These are phyloP conservation scores for Cepaea nemoralis DNA, from an alignment of 1,140 invertebrate genomes.

Conservation along the genomic window DNA sequence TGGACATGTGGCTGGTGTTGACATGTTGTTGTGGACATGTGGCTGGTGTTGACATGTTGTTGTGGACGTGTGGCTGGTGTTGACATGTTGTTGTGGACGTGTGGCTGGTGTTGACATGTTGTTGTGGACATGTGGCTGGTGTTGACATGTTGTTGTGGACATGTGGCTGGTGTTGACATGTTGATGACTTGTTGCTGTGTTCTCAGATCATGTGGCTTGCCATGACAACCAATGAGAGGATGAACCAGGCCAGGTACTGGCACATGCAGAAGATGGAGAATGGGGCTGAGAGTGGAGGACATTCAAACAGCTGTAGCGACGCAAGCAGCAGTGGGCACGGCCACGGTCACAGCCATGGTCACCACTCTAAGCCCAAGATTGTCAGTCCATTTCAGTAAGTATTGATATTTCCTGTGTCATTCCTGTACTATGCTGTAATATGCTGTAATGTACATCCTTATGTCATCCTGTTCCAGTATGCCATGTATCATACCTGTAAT, in stretches of 20 bases:
- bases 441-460: too few relatives aligned
- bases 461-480: too few relatives aligned
- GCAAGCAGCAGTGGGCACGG: conserved; percentile 34
- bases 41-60: background rate
- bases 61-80: background rate
- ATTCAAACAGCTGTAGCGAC: conserved; percentile 1
- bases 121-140: background rate
- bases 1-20: too few relatives aligned
- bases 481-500: too few relatives aligned
- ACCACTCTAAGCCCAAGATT: conserved; percentile 49
- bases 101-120: background rate
- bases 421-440: too few relatives aligned
- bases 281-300: background rate
- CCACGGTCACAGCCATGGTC: conserved; percentile 45
- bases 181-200: conserved; percentile 35
- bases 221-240: conserved; percentile 97
- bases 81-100: background rate
- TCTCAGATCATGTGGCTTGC: conserved; percentile 87
- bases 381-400: conserved; percentile 72
- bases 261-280: conserved; percentile 32
- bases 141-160: background rate
- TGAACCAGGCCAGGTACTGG: conserved; percentile 90
- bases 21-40: background rate
- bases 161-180: background rate
- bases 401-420: too few relatives aligned